phyloP scores from a whole-genome alignment of 2,113 vertebrate species.

The Zapus hudsonius region DNA sequence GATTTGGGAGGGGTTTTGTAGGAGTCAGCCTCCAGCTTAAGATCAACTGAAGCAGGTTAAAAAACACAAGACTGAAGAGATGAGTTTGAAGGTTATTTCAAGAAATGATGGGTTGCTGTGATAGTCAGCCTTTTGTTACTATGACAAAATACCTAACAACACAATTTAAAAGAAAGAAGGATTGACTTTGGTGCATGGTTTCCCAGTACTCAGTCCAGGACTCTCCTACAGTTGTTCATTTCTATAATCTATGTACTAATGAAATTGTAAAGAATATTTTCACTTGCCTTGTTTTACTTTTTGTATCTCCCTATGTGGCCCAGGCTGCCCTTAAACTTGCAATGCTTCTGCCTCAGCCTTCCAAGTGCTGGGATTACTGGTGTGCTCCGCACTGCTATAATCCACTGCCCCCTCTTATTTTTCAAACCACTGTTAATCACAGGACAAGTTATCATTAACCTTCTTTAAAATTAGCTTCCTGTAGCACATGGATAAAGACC shows the following conservation, averaged over 20 bases:
- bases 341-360: not conserved
- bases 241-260: not conserved
- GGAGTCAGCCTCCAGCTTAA: not conserved
- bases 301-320: not conserved
- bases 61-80: not conserved
- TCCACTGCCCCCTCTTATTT: not conserved
- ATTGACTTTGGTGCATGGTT: not conserved
- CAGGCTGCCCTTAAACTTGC: not conserved
- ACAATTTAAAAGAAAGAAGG: not conserved
- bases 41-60: not conserved
- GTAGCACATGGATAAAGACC: not conserved
- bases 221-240: not conserved
- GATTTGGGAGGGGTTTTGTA: not conserved
- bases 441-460: not conserved
- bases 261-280: conserved; percentile 36
- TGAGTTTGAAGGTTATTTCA: not conserved
- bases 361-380: not conserved
- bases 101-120: not conserved
- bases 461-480: conserved; percentile 10
- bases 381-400: not conserved
- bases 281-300: not conserved
- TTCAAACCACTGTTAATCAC: not conserved
- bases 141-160: not conserved
- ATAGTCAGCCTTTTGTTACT: not conserved
- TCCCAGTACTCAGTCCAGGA: not conserved